phyloP scores from a whole-genome alignment of 2,888 invertebrate species.

The Blastobasis lacticolella region DNA sequence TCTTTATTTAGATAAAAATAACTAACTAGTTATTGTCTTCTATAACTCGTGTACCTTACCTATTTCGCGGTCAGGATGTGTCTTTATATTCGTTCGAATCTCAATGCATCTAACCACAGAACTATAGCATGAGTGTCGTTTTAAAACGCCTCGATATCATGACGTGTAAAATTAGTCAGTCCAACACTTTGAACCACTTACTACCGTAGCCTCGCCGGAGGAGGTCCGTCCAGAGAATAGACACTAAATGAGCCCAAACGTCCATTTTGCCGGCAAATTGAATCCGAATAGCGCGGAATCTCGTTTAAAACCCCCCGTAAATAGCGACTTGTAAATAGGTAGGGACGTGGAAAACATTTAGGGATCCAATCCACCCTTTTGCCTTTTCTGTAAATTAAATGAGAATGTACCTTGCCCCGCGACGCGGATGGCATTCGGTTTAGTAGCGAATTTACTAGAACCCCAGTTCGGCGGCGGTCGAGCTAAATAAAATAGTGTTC shows the following conservation, averaged over 20 bases:
- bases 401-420: constrained; percentile 32
- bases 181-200: not conserved
- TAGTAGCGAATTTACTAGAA: constrained; percentile 14
- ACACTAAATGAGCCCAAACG: constrained; percentile 50
- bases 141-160: not conserved
- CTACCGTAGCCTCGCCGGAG: constrained; percentile 1
- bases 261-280: constrained; percentile 64
- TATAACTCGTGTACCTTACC: not conserved
- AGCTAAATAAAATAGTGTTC: not conserved
- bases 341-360: constrained; percentile 54
- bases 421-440: constrained; percentile 21
- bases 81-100: not conserved
- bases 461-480: constrained; percentile 1
- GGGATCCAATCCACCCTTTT: constrained; percentile 54
- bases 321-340: constrained; percentile 62
- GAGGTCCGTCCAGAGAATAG: constrained; percentile 28
- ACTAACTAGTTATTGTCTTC: not conserved
- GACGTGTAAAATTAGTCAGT: not conserved
- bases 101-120: not conserved
- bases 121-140: not conserved
- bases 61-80: not conserved
- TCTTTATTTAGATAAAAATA: too few relatives aligned
- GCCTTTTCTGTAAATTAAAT: constrained; percentile 63
- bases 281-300: constrained; percentile 56
- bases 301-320: constrained; percentile 48